Conservation (phyloP, 2,113 vertebrate species). For the Epinephelus cyanopodus region DNA sequence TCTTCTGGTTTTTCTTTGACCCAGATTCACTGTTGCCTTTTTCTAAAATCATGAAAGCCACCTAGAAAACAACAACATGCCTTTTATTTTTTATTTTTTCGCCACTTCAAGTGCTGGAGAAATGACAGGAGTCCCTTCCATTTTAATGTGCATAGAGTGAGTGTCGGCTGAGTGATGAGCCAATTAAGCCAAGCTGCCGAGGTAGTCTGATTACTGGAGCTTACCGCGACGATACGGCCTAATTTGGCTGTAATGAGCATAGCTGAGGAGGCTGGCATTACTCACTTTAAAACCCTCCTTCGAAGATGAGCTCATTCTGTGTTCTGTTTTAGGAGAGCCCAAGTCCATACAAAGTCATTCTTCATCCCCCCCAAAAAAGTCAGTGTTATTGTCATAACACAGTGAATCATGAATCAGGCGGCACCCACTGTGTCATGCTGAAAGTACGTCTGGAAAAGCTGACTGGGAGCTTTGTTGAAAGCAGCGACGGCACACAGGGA, state of each 20-base stretch:
- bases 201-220: constrained; percentile 76
- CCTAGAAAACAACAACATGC: constrained; percentile 9
- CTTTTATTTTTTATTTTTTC: constrained; percentile 11
- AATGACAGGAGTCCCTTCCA: constrained; percentile 50
- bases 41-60: constrained; percentile 32
- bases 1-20: constrained; percentile 48
- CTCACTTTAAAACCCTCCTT: constrained; percentile 65
- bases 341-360: constrained; percentile 68
- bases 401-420: constrained; percentile 57
- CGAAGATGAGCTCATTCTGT: constrained; percentile 60
- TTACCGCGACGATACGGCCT: constrained; percentile 65
- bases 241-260: constrained; percentile 73
- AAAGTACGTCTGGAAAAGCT: constrained; percentile 72
- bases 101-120: constrained; percentile 19
- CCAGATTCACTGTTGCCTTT: constrained; percentile 51
- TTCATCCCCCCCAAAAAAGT: constrained; percentile 51
- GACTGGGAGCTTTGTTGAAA: constrained; percentile 68
- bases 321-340: constrained; percentile 42
- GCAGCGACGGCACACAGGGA: neutral
- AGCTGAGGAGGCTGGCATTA: constrained; percentile 69
- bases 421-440: constrained; percentile 40
- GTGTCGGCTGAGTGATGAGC: constrained; percentile 72
- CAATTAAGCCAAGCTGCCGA: constrained; percentile 72
- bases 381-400: constrained; percentile 71
- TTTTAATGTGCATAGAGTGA: constrained; percentile 57